These are phyloP conservation scores for Narcine bancroftii DNA, from an alignment of 2,113 vertebrate genomes.

Conservation along the genomic window DNA sequence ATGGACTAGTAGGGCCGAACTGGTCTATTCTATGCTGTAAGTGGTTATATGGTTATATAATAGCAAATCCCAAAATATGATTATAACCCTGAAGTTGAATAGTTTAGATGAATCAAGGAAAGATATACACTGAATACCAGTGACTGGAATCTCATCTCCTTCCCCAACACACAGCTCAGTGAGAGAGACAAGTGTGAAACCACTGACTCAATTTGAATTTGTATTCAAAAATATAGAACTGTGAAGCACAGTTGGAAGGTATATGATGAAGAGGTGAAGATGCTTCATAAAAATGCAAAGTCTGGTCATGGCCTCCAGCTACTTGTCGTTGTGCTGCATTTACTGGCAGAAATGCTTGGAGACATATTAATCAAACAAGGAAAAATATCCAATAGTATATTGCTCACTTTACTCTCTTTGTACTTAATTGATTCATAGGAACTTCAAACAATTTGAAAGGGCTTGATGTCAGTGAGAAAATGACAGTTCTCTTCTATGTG, in stretches of 20 bases:
- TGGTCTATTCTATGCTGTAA: no score
- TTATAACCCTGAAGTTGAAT: not conserved
- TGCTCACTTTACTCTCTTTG: not conserved
- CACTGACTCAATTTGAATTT: no score
- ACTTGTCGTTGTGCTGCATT: not conserved
- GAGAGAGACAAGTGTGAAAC: no score
- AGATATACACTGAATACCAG: no score
- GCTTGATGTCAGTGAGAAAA: not conserved
- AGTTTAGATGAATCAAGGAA: not conserved
- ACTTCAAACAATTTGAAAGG: not conserved
- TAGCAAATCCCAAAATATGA: not conserved
- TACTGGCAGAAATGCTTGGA: not conserved
- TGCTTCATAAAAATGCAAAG: not conserved
- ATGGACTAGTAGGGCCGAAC: no score
- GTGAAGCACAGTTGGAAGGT: not conserved
- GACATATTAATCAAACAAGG: not conserved
- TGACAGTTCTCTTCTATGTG: not conserved
- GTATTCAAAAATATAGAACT: not conserved
- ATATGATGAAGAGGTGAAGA: not conserved
- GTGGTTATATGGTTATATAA: no score
- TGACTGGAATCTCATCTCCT: not conserved
- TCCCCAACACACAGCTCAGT: no score
- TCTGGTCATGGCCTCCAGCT: not conserved
- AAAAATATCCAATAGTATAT: not conserved
- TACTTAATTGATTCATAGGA: not conserved